Evolutionary conservation across 2,113 vertebrate species (phyloP).

Genomic region (Lophura nycthemera): DNA sequence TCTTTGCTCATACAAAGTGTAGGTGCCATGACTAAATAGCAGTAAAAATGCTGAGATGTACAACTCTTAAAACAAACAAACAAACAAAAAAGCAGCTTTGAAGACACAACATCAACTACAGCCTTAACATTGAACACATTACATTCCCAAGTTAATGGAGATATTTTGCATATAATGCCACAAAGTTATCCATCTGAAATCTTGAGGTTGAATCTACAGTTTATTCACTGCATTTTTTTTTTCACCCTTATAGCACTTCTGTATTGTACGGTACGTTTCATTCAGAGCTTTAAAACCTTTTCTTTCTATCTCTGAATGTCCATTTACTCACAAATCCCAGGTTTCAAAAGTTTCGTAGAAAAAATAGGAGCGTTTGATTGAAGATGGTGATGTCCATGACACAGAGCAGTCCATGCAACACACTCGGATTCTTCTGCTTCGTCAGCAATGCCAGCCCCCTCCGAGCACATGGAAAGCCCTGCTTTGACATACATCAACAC

Average conservation of each 20-base stretch:
- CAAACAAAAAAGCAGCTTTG: conserved; percentile 82
- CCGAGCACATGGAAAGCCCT: neutral
- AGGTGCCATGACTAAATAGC: conserved; percentile 72
- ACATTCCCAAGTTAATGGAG: conserved; percentile 80
- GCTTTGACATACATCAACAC: neutral
- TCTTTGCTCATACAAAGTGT: conserved; percentile 72
- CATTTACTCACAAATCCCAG: conserved; percentile 49
- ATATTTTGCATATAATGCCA: conserved; percentile 81
- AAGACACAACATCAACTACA: conserved; percentile 77
- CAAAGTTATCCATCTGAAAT: conserved; percentile 67
- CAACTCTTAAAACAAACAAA: conserved; percentile 61
- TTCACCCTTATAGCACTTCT: conserved; percentile 33
- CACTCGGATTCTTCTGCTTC: neutral
- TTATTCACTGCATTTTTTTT: conserved; percentile 15
- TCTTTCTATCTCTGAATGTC: conserved; percentile 34
- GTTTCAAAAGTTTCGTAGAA: conserved; percentile 65
- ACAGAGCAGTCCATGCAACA: conserved; percentile 4
- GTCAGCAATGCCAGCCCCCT: neutral
- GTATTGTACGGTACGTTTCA: neutral
- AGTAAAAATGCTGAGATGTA: conserved; percentile 82
- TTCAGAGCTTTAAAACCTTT: conserved; percentile 39
- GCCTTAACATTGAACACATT: conserved; percentile 79
- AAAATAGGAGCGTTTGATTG: conserved; percentile 53
- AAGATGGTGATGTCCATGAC: conserved; percentile 15
- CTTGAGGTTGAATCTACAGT: conserved; percentile 64